Evolutionary conservation across 2,113 vertebrate species (phyloP), one percentile per base, ranked within the genome.

Genomic region (Murina feae): DNA sequence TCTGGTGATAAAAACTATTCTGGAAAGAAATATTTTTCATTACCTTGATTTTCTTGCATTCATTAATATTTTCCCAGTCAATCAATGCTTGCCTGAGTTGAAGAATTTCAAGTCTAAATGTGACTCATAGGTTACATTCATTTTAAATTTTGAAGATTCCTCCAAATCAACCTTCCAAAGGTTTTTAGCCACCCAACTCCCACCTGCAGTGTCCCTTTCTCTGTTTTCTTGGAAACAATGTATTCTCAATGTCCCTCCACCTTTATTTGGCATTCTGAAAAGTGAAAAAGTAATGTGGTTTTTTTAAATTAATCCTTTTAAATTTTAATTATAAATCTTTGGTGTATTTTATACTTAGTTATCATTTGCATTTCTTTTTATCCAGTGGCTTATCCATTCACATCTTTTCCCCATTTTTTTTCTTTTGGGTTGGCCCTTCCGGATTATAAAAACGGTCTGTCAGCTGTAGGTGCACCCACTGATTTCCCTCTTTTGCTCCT

Each of bases 21-120:
- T 60, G 3, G 78, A 72, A 93, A 86, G 42, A 58, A 25, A 30
- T 51, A 20, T 76, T 93, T 55, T 66, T 35, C 53, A 75, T 28
- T 42, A 32, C 14, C 28, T 81, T 91, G 35, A 58, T 89, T 86
- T 92, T 51, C 51, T 94, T 55, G 12, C 13, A 25, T 80, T 47
- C 25, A 9, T 49, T 90, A 49, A 44, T 82, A 69, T 69, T 85
- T 93, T n/a, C 47, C 63, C 30, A n/a, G 39, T 47, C 35, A 49
- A 32, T 35, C 21, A 47, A 86, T 55, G 21, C 37, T 58, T 90
- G 21, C 42, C 66, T 86, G 18, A 44, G 81, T 78, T 68, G 23
- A 81, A 90, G 68, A 80, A 63, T 88, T 78, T 82, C 14, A 18
- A 66, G 32, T 66, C 68, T 76, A 60, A 39, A 90, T 5, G 23